Percentiles rank a stretch among this genome's conserved stretches.
Evolutionary conservation across 2,113 vertebrate species (phyloP).

Genomic region (Gymnobelideus leadbeateri): DNA sequence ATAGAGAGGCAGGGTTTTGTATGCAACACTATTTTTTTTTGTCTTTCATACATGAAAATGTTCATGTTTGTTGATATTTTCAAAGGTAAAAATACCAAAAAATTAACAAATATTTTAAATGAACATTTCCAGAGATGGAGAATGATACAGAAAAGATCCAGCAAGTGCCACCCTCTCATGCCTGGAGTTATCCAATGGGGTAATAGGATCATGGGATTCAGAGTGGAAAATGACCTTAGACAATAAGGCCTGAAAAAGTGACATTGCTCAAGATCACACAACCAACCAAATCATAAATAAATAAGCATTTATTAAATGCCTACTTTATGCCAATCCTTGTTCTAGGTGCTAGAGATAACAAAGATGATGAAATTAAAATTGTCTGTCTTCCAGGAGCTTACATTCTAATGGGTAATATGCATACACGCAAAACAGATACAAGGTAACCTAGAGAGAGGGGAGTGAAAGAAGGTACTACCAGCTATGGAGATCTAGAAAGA

Average conservation of each 20-base stretch:
- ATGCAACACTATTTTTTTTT: neutral
- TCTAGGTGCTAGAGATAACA: neutral
- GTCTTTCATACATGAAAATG: neutral
- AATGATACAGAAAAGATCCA: slow-evolving; percentile 11
- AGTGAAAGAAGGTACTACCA: neutral
- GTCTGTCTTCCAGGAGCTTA: neutral
- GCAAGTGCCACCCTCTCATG: neutral
- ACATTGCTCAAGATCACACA: neutral
- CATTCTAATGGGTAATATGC: neutral
- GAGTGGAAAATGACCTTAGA: neutral
- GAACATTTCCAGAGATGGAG: slow-evolving; percentile 22
- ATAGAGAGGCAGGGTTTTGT: neutral
- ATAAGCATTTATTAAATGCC: neutral
- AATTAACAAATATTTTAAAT: neutral
- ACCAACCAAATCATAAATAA: neutral
- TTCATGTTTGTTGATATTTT: neutral
- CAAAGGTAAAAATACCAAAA: neutral
- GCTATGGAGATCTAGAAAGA: neutral
- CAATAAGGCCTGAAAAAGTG: neutral
- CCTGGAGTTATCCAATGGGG: neutral
- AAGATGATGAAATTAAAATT: neutral
- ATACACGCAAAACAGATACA: neutral
- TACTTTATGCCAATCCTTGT: neutral
- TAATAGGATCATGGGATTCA: neutral
- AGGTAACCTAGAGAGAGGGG: neutral